These are phyloP conservation scores for Neoarius graeffei DNA, from an alignment of 2,113 vertebrate species.

Conservation along the genomic window DNA sequence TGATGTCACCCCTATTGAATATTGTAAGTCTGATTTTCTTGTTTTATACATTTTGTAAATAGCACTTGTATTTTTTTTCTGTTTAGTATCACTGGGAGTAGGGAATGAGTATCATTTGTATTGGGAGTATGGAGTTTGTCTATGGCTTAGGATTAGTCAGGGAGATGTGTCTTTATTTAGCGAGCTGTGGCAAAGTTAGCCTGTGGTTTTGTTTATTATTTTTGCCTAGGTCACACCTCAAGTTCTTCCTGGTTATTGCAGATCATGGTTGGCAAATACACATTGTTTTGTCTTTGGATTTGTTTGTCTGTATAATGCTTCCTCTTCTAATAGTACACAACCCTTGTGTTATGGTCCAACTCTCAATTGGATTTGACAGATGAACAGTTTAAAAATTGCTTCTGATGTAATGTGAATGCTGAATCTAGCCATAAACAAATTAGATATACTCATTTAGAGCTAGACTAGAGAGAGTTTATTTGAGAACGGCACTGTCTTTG, in stretches of 20 bases:
- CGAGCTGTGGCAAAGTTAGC: not conserved
- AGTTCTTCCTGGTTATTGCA: not conserved
- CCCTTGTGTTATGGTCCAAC: not conserved
- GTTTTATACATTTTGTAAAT: not conserved
- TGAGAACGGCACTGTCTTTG: not conserved
- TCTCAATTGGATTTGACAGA: not conserved
- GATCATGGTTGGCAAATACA: not conserved
- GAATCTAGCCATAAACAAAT: not conserved
- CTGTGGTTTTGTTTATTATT: not conserved
- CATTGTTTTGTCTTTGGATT: not conserved
- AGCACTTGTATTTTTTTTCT: not conserved
- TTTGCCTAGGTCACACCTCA: not conserved
- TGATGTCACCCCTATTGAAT: not conserved
- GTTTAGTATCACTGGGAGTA: not conserved
- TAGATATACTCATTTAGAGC: not conserved
- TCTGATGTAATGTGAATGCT: not conserved
- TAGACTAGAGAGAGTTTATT: not conserved
- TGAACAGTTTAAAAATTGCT: not conserved
- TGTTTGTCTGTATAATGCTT: not conserved
- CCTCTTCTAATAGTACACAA: not conserved
- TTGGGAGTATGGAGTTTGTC: not conserved
- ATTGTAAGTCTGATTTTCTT: not conserved
- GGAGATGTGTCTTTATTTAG: not conserved
- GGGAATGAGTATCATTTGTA: not conserved
- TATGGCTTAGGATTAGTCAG: not conserved